Evolutionary conservation across 2,113 vertebrate genomes (phyloP).

Genomic region (Syngnathus typhle): DNA sequence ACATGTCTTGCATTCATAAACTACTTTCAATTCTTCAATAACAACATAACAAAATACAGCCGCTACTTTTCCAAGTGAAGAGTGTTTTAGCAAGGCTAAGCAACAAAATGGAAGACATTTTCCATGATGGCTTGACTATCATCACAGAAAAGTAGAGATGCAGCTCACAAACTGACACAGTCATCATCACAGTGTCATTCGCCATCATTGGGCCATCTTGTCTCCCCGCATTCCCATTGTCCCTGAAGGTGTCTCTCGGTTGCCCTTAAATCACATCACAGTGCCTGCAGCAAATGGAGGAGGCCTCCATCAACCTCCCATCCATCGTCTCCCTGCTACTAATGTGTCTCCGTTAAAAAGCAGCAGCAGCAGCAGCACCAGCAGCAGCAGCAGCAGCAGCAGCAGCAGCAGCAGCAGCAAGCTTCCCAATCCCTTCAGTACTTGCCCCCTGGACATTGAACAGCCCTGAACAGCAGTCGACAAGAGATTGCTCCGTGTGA

Average conservation of each 20-base stretch:
- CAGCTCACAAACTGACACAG: background rate
- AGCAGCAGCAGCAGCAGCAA: background rate
- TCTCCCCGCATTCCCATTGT: constrained; percentile 16
- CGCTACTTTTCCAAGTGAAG: background rate
- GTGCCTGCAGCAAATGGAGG: constrained; percentile 33
- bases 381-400: too few species aligned
- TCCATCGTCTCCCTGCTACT: constrained; percentile 42
- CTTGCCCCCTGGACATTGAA: background rate
- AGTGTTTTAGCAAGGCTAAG: background rate
- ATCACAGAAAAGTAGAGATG: background rate
- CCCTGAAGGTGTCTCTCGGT: constrained; percentile 26
- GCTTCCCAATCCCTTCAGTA: background rate
- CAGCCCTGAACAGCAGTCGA: background rate
- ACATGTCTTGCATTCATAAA: background rate
- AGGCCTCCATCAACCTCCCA: constrained; percentile 57
- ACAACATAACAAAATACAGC: background rate
- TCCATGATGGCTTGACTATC: background rate
- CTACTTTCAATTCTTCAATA: background rate
- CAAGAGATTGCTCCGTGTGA: background rate
- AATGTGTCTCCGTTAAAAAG: constrained; percentile 74
- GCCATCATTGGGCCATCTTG: constrained; percentile 25
- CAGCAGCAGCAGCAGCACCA: too few species aligned
- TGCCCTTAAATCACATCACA: constrained; percentile 3
- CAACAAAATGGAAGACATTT: background rate
- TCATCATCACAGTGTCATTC: constrained; percentile 39